Evolutionary conservation across 2,797 vertebrate genomes (phyloP), one percentile per base, ranked within the genome.

Genomic region (Parauchenoglanis ngamensis): DNA sequence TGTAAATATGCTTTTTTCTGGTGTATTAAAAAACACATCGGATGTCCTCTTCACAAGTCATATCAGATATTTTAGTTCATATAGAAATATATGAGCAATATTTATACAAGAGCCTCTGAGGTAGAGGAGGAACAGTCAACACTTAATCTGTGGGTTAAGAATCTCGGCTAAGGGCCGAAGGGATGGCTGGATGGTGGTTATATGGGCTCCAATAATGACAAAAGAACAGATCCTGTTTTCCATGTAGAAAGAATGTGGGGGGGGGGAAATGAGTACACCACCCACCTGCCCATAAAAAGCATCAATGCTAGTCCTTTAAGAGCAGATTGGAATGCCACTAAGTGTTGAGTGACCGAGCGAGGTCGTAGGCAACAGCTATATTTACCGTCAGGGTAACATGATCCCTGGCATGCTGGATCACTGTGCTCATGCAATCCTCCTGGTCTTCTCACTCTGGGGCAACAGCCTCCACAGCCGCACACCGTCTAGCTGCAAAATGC

Each of bases 291-390:
- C 72, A 89, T 93, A 85, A 90, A 93, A 92, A 91, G 89, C 87
- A 63, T 87, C 85, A 91, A 89, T 91, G 89, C 75, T 90, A 91
- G 92, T 93, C 92, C 94, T 95, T 92, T 94, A 93, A 94, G 93
- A 94, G 92, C 88, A 83, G 90, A 92, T 90, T 95, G 96, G 96
- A 97, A 98, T 96, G 95, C 90, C 89, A 95, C 94, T 83, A 93
- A 96, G 96, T 95, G 94, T 93, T 94, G 92, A 91, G 94, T 91
- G 96, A 94, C 95, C 95, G 95, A 93, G 90, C 59, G 97, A 97
- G 97, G 97, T 98, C 97, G 98, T 95, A 97, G 95, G 97, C 97
- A 94, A 96, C 95, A 95, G 96, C 98, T 99, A 99, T 99, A 98
- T 99, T 97, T 98, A 99, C 97, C 96, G 92, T 94, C 93, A 89